Evolutionary conservation across 2,797 vertebrate genomes (phyloP), one percentile per base, ranked within the genome.

Genomic region (Phylloscopus collybita): DNA sequence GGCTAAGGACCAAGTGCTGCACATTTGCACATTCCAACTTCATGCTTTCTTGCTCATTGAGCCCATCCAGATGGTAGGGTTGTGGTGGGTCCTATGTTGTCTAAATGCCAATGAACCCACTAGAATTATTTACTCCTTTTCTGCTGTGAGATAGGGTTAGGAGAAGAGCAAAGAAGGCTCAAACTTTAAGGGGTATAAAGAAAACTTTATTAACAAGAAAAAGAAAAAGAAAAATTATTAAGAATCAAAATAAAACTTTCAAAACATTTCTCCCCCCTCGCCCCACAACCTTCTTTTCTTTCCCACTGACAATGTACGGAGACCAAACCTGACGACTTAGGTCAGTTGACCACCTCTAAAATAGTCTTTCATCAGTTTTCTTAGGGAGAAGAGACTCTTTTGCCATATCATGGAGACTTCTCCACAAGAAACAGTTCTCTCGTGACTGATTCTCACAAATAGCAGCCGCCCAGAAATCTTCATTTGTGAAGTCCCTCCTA

Each of bases 21-120:
- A 93, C 74, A 94, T 95, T 94, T 92, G 66, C 90, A 90, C 90
- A 90, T 92, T 86, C 80, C 90, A 94, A 73, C 92, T 94, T 97
- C 76, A 93, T 22, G 53, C 96, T 78, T 95, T 93, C 83, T 70
- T 95, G 90, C 2, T 0, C 92, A 80, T 26, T 82, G 74, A 96
- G 71, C 83, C 88, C 78, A 71, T 88, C 92, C 94, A 96, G 92
- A 93, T 90, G 93, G 92, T 71, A 93, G 74, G 86, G 26, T 61
- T 61, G 26, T 61, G 59, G 59, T 38, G 26, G 26, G 59, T 40
- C 26, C 26, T 40, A 20, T 40, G 36, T 61, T 40, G 59, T 61
- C 26, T 61, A 61, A 61, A 40, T 6, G 9, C 25, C 59, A 61
- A 14, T 29, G 36, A 9, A 61, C 26, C 36, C 59, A 29, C 36